Conservation (phyloP, 2,113 vertebrate species). For the Thamnaconus septentrionalis region DNA sequence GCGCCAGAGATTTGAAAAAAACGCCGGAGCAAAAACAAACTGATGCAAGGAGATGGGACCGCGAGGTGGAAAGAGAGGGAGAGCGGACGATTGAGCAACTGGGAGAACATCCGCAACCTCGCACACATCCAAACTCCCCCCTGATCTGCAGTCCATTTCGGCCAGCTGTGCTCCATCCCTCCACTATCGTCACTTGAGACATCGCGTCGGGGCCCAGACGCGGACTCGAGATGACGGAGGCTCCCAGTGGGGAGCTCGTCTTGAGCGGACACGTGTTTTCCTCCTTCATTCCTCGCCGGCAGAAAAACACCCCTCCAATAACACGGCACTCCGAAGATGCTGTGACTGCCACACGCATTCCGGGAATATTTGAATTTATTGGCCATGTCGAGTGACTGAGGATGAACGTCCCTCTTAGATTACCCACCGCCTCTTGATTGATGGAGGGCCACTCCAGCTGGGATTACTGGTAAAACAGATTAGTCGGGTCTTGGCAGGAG, state of each 20-base stretch:
- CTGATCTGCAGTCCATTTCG: conserved; percentile 5
- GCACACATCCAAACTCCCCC: conserved; percentile 7
- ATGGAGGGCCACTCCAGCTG: neutral
- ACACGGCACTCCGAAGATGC: conserved; percentile 26
- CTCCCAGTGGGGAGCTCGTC: conserved; percentile 51
- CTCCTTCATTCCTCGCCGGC: conserved; percentile 38
- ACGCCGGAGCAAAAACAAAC: conserved; percentile 57
- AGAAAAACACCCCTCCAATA: conserved; percentile 22
- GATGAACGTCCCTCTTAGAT: neutral
- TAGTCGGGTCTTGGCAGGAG: neutral
- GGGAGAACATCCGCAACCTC: neutral
- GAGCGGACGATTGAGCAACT: too few relatives aligned
- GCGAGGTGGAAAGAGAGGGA: too few relatives aligned
- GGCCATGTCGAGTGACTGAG: neutral
- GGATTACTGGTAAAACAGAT: neutral
- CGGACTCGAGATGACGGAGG: conserved; percentile 35
- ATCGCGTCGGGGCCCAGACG: conserved; percentile 41
- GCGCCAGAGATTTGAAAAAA: conserved; percentile 46
- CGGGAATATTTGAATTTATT: conserved; percentile 1
- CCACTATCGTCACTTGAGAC: conserved; percentile 23
- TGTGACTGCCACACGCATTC: conserved; percentile 20
- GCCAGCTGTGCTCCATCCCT: conserved; percentile 18
- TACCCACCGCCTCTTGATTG: neutral
- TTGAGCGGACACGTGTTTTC: conserved; percentile 39
- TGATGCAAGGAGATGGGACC: neutral